Conservation (phyloP, 2,888 invertebrate species). For the Chaitophorus viminalis region DNA sequence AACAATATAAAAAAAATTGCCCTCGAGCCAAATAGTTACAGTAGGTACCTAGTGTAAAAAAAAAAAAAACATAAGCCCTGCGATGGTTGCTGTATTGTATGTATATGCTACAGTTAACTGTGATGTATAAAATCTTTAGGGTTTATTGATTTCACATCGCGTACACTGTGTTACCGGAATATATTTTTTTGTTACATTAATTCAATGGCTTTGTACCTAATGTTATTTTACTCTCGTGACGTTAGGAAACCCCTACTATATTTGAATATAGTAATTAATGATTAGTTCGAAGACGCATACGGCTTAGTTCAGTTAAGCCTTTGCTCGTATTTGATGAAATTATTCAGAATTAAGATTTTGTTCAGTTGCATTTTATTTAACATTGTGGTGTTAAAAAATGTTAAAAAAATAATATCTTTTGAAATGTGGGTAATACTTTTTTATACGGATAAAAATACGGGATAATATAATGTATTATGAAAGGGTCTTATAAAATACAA, state of each 20-base stretch:
- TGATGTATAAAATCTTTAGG: not conserved
- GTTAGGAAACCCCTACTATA: not conserved
- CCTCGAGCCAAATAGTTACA: not conserved
- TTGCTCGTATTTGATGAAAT: not conserved
- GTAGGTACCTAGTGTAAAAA: no score
- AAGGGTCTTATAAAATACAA: not conserved
- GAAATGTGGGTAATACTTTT: not conserved
- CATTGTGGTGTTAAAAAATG: not conserved
- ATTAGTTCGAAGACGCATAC: not conserved
- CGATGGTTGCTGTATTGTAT: not conserved
- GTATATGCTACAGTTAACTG: not conserved
- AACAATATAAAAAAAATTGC: conserved; percentile 31
- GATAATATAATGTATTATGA: not conserved
- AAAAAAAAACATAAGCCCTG: not conserved
- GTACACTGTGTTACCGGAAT: not conserved
- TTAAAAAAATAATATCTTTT: not conserved
- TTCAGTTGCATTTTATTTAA: not conserved
- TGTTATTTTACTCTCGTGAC: conserved; percentile 4
- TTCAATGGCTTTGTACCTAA: not conserved
- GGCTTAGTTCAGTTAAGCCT: not conserved
- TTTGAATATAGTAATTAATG: not conserved
- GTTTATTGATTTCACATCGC: not conserved
- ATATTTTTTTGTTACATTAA: conserved; percentile 4
- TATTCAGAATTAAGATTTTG: not conserved
- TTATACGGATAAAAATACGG: not conserved